A percentile compares a stretch with the other conserved stretches of the same genome.
Evolutionary conservation across 2,888 invertebrate genomes (phyloP).

Genomic region (Polylopha cassiicola): DNA sequence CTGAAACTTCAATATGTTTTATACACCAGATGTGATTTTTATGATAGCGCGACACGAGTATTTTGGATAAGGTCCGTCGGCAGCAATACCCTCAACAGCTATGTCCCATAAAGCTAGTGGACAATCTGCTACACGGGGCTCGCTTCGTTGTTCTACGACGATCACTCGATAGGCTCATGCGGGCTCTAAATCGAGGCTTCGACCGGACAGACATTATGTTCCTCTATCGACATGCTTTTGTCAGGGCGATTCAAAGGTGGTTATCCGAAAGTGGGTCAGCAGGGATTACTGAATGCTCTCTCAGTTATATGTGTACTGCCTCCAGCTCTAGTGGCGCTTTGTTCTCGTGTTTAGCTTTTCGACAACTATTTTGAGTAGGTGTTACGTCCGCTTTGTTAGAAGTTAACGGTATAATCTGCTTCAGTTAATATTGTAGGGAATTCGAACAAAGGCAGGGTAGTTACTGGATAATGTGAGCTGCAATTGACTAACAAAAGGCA

Average conservation of each 20-base stretch:
- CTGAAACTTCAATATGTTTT: too few species aligned
- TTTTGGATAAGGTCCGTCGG: slow-evolving; percentile 38
- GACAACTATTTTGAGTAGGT: slow-evolving; percentile 40
- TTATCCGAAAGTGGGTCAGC: slow-evolving; percentile 65
- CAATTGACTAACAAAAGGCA: slow-evolving; percentile 7
- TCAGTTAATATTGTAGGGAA: slow-evolving; percentile 21
- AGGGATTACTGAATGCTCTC: slow-evolving; percentile 53
- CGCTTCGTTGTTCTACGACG: slow-evolving; percentile 36
- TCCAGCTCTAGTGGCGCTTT: slow-evolving; percentile 42
- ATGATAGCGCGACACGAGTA: slow-evolving; percentile 29
- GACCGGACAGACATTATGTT: slow-evolving; percentile 59
- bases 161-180: slow-evolving; percentile 55
- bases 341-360: slow-evolving; percentile 44
- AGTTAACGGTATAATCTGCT: slow-evolving; percentile 25
- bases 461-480: slow-evolving; percentile 5
- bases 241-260: slow-evolving; percentile 64
- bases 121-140: slow-evolving; percentile 18
- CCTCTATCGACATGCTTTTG: slow-evolving; percentile 68
- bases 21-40: not conserved
- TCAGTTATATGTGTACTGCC: slow-evolving; percentile 41
- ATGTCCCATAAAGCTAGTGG: slow-evolving; percentile 26
- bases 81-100: slow-evolving; percentile 42
- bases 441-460: slow-evolving; percentile 13
- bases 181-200: slow-evolving; percentile 64
- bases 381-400: slow-evolving; percentile 32